Conservation (phyloP, 1,140 invertebrate genomes). For the Dysdera silvatica region DNA sequence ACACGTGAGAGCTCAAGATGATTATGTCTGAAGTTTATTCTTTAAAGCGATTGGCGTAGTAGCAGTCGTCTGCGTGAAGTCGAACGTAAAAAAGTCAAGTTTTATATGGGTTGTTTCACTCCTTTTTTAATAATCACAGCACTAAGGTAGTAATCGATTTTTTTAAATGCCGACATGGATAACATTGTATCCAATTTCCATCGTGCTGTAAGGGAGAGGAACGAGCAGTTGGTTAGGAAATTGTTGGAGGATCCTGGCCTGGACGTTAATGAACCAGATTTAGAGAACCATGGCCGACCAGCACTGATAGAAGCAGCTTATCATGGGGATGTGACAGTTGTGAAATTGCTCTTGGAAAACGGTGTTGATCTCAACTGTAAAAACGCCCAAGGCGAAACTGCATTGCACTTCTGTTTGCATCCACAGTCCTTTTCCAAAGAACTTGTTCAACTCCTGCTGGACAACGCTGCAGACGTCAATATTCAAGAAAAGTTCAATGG, state of each 20-base stretch:
- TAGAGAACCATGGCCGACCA: conserved; percentile 18
- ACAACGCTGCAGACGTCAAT: conserved; percentile 16
- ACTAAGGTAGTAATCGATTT: no score
- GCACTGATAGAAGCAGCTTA: conserved; percentile 17
- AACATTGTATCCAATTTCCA: conserved; percentile 2
- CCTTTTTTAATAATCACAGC: no score
- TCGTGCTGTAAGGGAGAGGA: background rate
- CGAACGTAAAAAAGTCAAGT: no score
- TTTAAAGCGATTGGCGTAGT: no score
- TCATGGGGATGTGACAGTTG: background rate
- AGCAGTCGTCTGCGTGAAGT: no score
- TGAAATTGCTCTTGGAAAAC: conserved; percentile 59
- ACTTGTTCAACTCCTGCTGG: conserved; percentile 2
- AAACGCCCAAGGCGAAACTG: conserved; percentile 21
- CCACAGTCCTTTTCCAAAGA: conserved; percentile 12
- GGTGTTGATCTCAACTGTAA: conserved; percentile 71
- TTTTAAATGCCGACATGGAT: no score
- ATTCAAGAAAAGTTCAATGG: conserved; percentile 22
- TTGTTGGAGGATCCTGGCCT: conserved; percentile 5
- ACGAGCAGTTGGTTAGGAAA: conserved; percentile 6
- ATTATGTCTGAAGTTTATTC: no score
- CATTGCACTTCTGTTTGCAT: conserved; percentile 17
- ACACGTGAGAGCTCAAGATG: no score
- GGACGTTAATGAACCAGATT: conserved; percentile 14
- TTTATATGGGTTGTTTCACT: no score